Evolutionary conservation across 2,888 invertebrate genomes (phyloP), one percentile per base, ranked within the genome.

Genomic region (Spisula subtruncata): DNA sequence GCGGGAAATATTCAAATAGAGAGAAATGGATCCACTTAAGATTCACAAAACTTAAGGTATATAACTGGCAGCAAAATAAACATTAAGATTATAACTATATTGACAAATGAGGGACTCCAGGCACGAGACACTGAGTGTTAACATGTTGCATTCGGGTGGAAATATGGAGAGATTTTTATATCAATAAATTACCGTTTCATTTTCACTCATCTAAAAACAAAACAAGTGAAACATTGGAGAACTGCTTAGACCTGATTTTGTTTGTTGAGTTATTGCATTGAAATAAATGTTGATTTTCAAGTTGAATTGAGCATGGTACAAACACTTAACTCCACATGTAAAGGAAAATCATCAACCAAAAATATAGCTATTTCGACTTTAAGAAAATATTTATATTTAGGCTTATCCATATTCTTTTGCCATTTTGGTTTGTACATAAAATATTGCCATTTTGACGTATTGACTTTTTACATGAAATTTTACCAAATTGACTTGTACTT

Each of bases 141-240:
- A n/a, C n/a, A n/a, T n/a, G n/a, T 60, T 25, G 18, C 60, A 60
- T 60, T 25, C n/a, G 6, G 60, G 60, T 66, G n/a, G 25, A 25
- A 66, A 66, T 66, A 66, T 66, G 25, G n/a, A 66, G 60, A 60
- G 8, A 25, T 66, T 66, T 25, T 25, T 12, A 66, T 66, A 66
- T 66, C 60, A 66, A 66, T 66, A 54, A 51, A 20, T 85, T 85
- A 85, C 85, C 85, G 85, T 85, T 51, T 85, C 85, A 54, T 32
- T 79, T 54, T 85, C 85, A 85, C 75, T 85, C 51, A 75, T 51
- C 85, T 85, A 85, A 85, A 41, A 85, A 85, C 32, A 75, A 85
- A 75, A 56, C 14, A 85, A 79, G 60, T 66, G 10, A 66, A 41
- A 66, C n/a, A 25, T 10, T 51, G 51, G 51, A 51, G 41, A 56